Percentiles rank a stretch among this genome's conserved stretches.
Conservation (phyloP, 1,140 invertebrate species). For the Brachionus rotundiformis region DNA sequence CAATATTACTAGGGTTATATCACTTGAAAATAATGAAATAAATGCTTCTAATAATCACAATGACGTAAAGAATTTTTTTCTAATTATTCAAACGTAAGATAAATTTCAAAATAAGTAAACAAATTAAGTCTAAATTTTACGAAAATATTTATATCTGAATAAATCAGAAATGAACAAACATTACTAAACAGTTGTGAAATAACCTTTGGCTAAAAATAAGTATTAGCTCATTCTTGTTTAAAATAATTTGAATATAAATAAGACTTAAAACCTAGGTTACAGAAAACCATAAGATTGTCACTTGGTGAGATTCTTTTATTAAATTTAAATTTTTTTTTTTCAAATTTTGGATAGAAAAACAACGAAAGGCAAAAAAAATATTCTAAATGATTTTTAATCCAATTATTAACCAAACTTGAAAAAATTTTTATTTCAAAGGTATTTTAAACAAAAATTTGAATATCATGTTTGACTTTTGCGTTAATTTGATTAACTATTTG, state of each 20-base stretch:
- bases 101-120: background rate
- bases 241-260: background rate
- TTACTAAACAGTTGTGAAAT: background rate
- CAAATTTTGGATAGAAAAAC: background rate
- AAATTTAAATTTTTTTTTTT: background rate
- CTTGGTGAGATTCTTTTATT: background rate
- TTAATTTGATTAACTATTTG: background rate
- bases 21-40: slow-evolving; percentile 4
- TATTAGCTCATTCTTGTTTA: background rate
- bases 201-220: background rate
- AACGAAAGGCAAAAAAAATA: background rate
- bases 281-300: background rate
- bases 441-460: slow-evolving; percentile 13
- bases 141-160: background rate
- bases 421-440: background rate
- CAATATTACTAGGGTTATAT: background rate
- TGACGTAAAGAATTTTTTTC: background rate
- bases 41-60: background rate
- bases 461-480: slow-evolving; percentile 11
- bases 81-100: background rate
- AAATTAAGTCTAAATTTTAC: background rate
- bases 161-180: background rate
- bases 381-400: background rate
- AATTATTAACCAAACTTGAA: background rate
- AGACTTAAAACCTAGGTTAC: slow-evolving; percentile 6